Conservation (phyloP, 2,888 invertebrate species). For the Phragmatobia fuliginosa region DNA sequence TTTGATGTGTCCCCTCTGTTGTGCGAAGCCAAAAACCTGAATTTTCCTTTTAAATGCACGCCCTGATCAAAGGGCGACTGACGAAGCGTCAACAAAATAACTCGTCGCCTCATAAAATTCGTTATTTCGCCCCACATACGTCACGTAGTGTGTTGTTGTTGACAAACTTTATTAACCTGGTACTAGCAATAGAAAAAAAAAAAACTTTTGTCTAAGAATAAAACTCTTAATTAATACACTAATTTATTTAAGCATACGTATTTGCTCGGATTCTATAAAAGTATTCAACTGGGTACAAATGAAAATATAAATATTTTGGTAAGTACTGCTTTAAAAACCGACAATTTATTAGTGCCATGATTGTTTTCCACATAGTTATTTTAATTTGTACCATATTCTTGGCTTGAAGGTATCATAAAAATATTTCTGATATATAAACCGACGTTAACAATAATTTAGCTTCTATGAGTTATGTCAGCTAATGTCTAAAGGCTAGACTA, state of each 20-base stretch:
- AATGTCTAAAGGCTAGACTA: not conserved
- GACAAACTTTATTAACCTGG: slow-evolving; percentile 39
- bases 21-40: slow-evolving; percentile 67
- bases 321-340: too few relatives aligned
- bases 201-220: not conserved
- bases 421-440: not conserved
- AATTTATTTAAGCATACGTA: too few relatives aligned
- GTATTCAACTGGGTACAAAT: too few relatives aligned
- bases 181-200: not conserved
- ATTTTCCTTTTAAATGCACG: slow-evolving; percentile 78
- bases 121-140: slow-evolving; percentile 61
- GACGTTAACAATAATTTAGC: not conserved
- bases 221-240: slow-evolving; percentile 1
- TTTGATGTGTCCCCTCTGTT: slow-evolving; percentile 59
- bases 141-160: slow-evolving; percentile 46
- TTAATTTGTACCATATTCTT: too few relatives aligned
- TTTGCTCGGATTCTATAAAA: too few relatives aligned
- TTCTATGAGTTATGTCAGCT: not conserved
- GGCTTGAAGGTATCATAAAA: too few relatives aligned
- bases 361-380: too few relatives aligned
- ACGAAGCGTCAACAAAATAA: slow-evolving; percentile 67
- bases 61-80: slow-evolving; percentile 76
- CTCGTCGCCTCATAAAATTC: slow-evolving; percentile 69
- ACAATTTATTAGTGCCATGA: too few relatives aligned
- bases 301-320: too few relatives aligned